Evolutionary conservation across 2,888 invertebrate genomes (phyloP).

Genomic region (Ophonus ardosiacus): DNA sequence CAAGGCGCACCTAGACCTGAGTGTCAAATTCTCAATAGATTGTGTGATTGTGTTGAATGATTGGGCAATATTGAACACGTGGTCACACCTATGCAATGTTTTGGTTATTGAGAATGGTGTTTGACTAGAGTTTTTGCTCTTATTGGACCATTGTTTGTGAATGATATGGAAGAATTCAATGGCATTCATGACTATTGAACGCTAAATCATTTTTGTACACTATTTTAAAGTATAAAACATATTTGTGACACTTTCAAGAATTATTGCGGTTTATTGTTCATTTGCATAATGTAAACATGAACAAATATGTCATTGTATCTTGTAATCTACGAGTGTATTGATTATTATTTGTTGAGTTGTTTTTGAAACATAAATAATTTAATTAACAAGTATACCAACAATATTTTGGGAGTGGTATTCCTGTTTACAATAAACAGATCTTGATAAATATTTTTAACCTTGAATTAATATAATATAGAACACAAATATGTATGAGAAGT

Average conservation of each 20-base stretch:
- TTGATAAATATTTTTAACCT: no score
- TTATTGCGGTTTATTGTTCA: not conserved
- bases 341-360: not conserved
- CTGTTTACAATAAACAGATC: no score
- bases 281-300: not conserved
- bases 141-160: conserved; percentile 7
- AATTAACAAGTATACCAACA: no score
- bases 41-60: conserved; percentile 26
- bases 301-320: not conserved
- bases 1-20: conserved; percentile 22
- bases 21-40: conserved; percentile 33
- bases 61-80: conserved; percentile 43
- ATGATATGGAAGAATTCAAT: conserved; percentile 20
- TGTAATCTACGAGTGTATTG: not conserved
- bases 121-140: not conserved
- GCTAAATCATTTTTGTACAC: not conserved
- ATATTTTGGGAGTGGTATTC: no score
- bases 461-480: no score
- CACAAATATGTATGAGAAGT: no score
- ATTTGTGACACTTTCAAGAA: not conserved
- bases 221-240: not conserved
- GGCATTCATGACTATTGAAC: not conserved
- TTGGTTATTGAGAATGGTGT: conserved; percentile 33
- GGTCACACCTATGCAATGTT: conserved; percentile 41
- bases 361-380: not conserved